A percentile compares a stretch with the other conserved stretches of the same genome.
Conservation (phyloP, 2,797 vertebrate species). For the Glossophaga mutica region DNA sequence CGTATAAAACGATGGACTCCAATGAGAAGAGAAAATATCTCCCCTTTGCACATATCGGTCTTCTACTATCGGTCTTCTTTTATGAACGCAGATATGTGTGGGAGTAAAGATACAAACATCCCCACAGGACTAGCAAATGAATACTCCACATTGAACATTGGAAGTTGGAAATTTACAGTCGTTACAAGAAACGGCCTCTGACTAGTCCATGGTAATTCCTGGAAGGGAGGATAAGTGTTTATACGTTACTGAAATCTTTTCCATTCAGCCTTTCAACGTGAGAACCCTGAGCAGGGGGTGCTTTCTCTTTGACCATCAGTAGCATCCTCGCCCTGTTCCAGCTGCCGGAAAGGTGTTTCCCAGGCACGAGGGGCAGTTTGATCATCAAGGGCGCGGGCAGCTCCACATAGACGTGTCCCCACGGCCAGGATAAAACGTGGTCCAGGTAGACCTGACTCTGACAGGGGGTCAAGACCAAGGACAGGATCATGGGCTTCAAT, state of each 20-base stretch:
- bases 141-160: neutral
- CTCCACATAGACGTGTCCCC: neutral
- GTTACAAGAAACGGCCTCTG: neutral
- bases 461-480: neutral
- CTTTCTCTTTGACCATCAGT: neutral
- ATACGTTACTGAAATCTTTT: neutral
- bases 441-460: accelerated
- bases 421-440: neutral
- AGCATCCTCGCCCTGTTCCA: neutral
- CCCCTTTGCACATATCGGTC: neutral
- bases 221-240: too few species aligned
- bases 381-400: neutral
- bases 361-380: neutral
- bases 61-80: too few species aligned
- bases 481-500: neutral
- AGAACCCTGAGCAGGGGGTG: neutral
- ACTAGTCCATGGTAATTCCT: neutral
- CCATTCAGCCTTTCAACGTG: neutral
- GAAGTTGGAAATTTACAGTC: neutral
- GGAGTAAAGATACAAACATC: neutral
- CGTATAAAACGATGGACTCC: neutral
- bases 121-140: neutral
- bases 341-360: neutral
- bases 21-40: neutral
- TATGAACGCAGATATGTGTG: neutral